A percentile compares a stretch with the other conserved stretches of the same genome.
phyloP scores from a whole-genome alignment of 2,888 invertebrate genomes.

The Malachius bipustulatus region DNA sequence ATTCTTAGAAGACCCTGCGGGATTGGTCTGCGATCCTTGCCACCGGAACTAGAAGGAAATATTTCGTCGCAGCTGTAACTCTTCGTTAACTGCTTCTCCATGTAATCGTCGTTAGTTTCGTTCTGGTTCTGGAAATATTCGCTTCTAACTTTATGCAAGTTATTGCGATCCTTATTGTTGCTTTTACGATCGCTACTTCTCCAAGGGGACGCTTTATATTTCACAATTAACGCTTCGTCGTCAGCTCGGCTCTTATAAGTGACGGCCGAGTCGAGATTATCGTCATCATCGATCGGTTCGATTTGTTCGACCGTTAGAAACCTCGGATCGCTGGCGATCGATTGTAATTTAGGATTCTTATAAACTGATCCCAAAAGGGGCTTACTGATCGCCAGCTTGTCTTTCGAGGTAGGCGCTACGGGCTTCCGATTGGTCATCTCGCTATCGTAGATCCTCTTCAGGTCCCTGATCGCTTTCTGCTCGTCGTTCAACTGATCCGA shows the following conservation, averaged over 20 bases:
- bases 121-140: conserved; percentile 9
- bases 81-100: conserved; percentile 1
- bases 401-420: conserved; percentile 28
- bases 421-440: conserved; percentile 24
- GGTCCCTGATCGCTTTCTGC: conserved; percentile 27
- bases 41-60: too few relatives aligned
- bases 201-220: neutral
- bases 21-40: neutral
- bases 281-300: neutral
- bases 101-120: neutral
- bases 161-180: too few relatives aligned
- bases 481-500: conserved; percentile 29
- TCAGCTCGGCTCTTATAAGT: neutral
- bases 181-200: neutral
- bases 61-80: neutral
- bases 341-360: conserved; percentile 28
- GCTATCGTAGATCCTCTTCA: conserved; percentile 29
- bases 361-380: conserved; percentile 31
- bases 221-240: neutral
- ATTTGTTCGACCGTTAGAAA: conserved; percentile 24
- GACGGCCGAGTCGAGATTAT: neutral
- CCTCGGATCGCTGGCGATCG: conserved; percentile 26
- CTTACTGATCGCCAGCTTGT: conserved; percentile 31
- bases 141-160: conserved; percentile 10
- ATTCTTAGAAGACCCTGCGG: neutral